Evolutionary conservation across 2,113 vertebrate species (phyloP).

Genomic region (Peromyscus californicus): DNA sequence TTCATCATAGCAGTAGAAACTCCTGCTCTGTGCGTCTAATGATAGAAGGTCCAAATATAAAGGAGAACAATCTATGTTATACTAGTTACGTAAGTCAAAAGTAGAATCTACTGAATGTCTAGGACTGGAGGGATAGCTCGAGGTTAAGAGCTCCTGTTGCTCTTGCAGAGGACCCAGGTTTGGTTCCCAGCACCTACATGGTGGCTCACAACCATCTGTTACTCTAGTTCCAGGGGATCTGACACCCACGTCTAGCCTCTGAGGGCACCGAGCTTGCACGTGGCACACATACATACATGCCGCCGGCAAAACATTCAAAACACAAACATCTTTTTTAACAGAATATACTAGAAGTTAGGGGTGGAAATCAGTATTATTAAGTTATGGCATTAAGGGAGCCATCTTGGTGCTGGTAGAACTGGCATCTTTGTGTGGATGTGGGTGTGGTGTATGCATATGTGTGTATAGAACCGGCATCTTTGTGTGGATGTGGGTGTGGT

Average conservation of each 20-base stretch:
- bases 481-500: too few relatives aligned
- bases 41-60: not conserved
- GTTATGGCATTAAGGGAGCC: not conserved
- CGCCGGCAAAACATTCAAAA: not conserved
- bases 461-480: not conserved
- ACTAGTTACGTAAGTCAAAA: not conserved
- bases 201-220: not conserved
- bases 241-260: not conserved
- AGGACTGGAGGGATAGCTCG: not conserved
- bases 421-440: not conserved
- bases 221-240: not conserved
- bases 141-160: not conserved
- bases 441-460: not conserved
- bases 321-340: not conserved
- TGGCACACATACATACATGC: not conserved
- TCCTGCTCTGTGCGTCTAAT: not conserved
- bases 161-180: not conserved
- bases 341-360: not conserved
- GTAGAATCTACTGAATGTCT: not conserved
- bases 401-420: not conserved
- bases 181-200: not conserved
- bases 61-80: not conserved
- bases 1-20: not conserved
- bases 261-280: not conserved
- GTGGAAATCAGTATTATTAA: not conserved